These are phyloP conservation scores for Dicaeum eximium DNA, from an alignment of 2,113 vertebrate genomes.

Conservation along the genomic window DNA sequence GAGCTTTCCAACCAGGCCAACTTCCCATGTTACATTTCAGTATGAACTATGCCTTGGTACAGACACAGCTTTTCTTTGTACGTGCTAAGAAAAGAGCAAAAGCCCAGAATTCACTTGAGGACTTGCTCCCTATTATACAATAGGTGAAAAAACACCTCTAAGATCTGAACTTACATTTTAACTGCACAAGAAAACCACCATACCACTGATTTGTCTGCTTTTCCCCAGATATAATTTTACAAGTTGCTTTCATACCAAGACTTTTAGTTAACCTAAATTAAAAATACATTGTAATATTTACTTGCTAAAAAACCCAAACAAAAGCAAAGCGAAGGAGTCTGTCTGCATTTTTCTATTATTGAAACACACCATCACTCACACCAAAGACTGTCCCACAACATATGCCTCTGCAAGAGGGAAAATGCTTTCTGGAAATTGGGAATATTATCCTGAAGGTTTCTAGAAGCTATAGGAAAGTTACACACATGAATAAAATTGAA, in stretches of 20 bases:
- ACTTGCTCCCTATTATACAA: neutral
- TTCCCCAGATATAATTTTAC: neutral
- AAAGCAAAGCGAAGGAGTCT: neutral
- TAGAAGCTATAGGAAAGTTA: neutral
- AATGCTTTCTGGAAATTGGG: neutral
- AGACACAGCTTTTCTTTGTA: neutral
- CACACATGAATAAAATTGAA: neutral
- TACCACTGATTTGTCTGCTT: neutral
- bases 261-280: neutral
- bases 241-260: neutral
- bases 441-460: neutral
- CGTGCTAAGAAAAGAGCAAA: neutral
- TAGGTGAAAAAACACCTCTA: neutral
- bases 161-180: neutral
- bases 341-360: neutral
- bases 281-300: constrained; percentile 15
- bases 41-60: neutral
- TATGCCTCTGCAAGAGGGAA: neutral
- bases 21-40: neutral
- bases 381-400: neutral
- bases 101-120: neutral
- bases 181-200: neutral
- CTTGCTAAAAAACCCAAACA: neutral
- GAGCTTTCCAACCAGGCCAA: neutral
- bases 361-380: neutral